Conservation (phyloP, 2,797 vertebrate species). For the Melanotaenia maccullochi region DNA sequence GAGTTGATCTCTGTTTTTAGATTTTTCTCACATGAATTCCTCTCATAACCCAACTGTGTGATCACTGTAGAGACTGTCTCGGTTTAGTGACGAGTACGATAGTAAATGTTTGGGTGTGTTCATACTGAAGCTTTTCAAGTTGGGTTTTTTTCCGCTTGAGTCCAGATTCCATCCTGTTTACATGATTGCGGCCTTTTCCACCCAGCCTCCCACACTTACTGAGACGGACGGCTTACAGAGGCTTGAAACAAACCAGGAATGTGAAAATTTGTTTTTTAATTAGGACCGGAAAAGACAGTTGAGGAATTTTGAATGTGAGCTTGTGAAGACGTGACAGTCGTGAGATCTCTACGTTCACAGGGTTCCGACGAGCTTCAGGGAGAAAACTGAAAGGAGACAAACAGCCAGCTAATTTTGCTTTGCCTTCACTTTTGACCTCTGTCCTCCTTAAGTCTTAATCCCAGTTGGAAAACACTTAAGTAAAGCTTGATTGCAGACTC, state of each 20-base stretch:
- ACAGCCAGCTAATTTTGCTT: constrained; percentile 52
- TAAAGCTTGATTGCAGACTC: constrained; percentile 52
- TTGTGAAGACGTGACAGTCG: constrained; percentile 13
- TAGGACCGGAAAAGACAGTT: neutral
- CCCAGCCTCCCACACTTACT: neutral
- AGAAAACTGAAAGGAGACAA: constrained; percentile 26
- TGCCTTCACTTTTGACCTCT: constrained; percentile 57
- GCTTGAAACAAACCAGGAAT: constrained; percentile 7
- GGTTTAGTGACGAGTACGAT: constrained; percentile 13
- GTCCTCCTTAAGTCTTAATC: constrained; percentile 70
- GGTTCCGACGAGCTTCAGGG: neutral
- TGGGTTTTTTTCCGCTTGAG: constrained; percentile 33
- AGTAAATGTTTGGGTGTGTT: constrained; percentile 46
- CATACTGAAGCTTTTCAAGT: constrained; percentile 14
- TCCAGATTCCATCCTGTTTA: constrained; percentile 49
- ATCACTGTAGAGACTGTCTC: neutral
- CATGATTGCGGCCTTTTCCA: constrained; percentile 13
- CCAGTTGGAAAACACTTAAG: constrained; percentile 56
- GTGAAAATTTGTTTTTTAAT: constrained; percentile 23
- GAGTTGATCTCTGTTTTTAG: neutral
- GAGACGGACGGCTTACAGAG: neutral
- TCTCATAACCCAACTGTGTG: neutral
- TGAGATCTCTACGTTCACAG: neutral
- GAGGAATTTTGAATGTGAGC: constrained; percentile 9
- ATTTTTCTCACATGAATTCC: neutral